Base-by-base conservation (phyloP, 2,888 invertebrate genomes). In the Deilephila porcellus region DNA sequence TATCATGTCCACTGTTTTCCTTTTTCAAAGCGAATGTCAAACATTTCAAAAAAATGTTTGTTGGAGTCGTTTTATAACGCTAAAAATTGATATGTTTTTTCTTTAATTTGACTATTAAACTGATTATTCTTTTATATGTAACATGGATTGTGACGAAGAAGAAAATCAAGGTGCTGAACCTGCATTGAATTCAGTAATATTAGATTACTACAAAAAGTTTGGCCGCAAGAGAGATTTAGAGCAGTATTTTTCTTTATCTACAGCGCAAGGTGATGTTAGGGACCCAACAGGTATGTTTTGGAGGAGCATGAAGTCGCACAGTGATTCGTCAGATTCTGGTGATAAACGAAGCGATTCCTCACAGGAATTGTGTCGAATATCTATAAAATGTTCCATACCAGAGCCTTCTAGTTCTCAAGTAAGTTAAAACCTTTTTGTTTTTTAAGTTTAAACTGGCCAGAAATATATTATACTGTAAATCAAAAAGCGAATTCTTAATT, bases 151-250 rank as follows among this genome's bases (percentile, higher is more conserved):
- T 78, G 85, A 90, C 80, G 89, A 85, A 72, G 76, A 78, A 60
- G 82, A 82, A 34, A 80, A 82, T 78, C 60, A 53, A 74, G 71
- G 45, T 67, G 67, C 37, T 59, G 53, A 60, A 70, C 60, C 74
- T 6, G 90, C 92, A 67, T 88, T 95, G 73, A 95, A 93, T 80
- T 87, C 92, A 63, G 87, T 89, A 77, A 92, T 95, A 78, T 86
- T 96, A 81, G 96, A 97, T 83, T 97, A 97, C 87, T 97, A 96
- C 84, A 94, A 96, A 82, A 96, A 96, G 84, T 97, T 96, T 89
- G 96, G 97, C 1, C 95, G 95, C 79, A 96, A 96, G 82, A 90
- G 96, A 53, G 96, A 97, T 85, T 92, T 97, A 79, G 96, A 96
- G 74, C 96, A 96, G 81, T 97, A 96, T 86, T 96, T 97, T 88